Percentiles rank a stretch among this genome's conserved stretches.
phyloP scores from a whole-genome alignment of 1,140 invertebrate genomes.

The Ptiloglossa arizonensis region DNA sequence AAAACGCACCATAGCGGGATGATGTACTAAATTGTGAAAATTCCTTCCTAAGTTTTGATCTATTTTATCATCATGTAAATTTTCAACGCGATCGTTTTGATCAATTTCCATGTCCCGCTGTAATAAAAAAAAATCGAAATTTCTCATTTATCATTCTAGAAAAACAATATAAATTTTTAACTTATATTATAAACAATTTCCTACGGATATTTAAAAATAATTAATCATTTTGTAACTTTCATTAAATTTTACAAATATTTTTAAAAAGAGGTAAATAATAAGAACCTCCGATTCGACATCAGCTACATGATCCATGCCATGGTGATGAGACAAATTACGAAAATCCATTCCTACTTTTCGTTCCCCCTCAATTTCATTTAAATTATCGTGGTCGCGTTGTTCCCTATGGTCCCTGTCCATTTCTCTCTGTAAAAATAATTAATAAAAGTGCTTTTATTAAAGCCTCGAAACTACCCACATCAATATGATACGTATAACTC shows the following conservation, averaged over 20 bases:
- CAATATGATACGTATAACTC: background rate
- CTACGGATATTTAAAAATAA: too few species aligned
- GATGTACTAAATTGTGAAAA: conserved; percentile 65
- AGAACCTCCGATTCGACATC: conserved; percentile 72
- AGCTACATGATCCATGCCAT: conserved; percentile 68
- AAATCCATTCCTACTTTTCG: conserved; percentile 75
- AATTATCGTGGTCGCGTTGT: conserved; percentile 70
- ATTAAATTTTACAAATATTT: background rate
- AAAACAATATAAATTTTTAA: too few species aligned
- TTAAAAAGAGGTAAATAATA: background rate
- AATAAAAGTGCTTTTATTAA: background rate
- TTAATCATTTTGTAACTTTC: too few species aligned
- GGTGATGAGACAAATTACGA: conserved; percentile 71
- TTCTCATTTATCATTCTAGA: background rate
- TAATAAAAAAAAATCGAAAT: conserved; percentile 19
- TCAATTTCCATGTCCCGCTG: conserved; percentile 69
- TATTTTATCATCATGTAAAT: conserved; percentile 64
- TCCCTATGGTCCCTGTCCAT: conserved; percentile 76
- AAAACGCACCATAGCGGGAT: conserved; percentile 60
- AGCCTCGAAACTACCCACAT: background rate
- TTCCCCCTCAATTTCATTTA: conserved; percentile 71
- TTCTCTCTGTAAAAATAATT: conserved; percentile 66
- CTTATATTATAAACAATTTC: too few species aligned
- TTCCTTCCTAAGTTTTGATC: conserved; percentile 62
- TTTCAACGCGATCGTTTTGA: conserved; percentile 59